Evolutionary conservation across 2,888 invertebrate species (phyloP), one percentile per base, ranked within the genome.

Genomic region (Thysanoteuthis rhombus): DNA sequence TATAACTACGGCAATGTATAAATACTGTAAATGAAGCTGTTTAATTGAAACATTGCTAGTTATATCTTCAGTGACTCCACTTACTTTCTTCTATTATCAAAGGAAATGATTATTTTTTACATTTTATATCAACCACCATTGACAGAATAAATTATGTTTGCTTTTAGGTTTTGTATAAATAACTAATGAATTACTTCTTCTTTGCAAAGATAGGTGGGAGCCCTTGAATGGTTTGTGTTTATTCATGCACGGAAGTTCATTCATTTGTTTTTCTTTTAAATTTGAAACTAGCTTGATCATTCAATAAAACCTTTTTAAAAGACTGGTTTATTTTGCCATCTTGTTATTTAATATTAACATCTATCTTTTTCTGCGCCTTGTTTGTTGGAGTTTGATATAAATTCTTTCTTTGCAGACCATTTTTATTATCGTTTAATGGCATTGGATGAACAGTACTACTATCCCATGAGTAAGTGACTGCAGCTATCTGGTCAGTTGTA

Each of bases 391-490:
- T 75, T 75, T 75, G 75, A 75, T 75, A 75, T 75, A 39, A 40
- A 47, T 92, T 47, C 45, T 92, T 92, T 92, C 36, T 92, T 92
- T 92, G 38, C 92, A 92, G 92, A 92, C 45, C 42, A 42, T 38
- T 47, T 47, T 92, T 38, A 45, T 47, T 92, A 47, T 92, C 92
- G 52, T 92, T 92, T 45, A 40, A 45, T 92, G 92, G 47, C 42
- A 92, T 38, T 92, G 45, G 92, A 92, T 92, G 92, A 92, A 42
- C 45, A 42, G 47, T 52, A 38, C 45, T 47, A 52, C 92, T 42
- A 42, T 40, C 40, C 42, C 47, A 92, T 92, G 92, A 92, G 92
- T 92, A 92, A 92, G 92, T 92, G 92, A 36, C 52, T 92, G 91
- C 91, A 39, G 42, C 91, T 75, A 75, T 75, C 32, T 39, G 91